A percentile compares a stretch with the other conserved stretches of the same genome.
Conservation (phyloP, 2,113 vertebrate genomes). For the Python bivittatus region DNA sequence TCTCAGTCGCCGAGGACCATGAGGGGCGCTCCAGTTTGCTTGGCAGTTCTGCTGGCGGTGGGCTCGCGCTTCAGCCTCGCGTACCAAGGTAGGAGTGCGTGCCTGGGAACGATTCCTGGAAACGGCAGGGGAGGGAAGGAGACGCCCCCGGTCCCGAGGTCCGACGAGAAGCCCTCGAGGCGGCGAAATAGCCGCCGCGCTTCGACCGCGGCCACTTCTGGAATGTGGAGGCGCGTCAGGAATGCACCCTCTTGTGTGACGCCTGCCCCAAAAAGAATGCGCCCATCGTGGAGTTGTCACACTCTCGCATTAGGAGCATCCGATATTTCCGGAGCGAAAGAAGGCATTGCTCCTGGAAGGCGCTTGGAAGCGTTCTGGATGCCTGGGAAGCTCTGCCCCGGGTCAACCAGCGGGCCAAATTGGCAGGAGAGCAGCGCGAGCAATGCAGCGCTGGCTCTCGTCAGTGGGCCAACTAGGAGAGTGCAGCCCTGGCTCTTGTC, state of each 20-base stretch:
- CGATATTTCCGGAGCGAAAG: background rate
- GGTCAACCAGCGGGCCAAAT: background rate
- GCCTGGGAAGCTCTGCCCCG: background rate
- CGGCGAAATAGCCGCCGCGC: background rate
- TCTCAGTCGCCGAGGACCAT: background rate
- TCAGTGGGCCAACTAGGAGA: background rate
- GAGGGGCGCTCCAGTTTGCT: background rate
- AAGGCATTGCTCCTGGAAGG: background rate
- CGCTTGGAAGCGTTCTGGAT: too few relatives aligned
- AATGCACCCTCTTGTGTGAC: background rate
- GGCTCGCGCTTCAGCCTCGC: conserved; percentile 25
- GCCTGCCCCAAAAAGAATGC: background rate
- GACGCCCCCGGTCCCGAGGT: background rate
- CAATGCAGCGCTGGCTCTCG: background rate
- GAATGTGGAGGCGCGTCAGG: background rate
- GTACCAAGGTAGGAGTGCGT: conserved; percentile 61
- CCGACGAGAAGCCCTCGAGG: background rate
- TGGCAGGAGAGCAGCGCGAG: background rate
- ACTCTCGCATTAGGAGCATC: background rate
- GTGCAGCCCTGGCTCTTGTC: background rate
- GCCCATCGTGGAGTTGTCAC: background rate
- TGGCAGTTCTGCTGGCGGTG: conserved; percentile 31
- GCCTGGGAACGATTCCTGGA: background rate
- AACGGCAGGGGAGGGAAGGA: background rate
- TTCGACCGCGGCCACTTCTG: background rate